Evolutionary conservation across 2,113 vertebrate genomes (phyloP), one percentile per base, ranked within the genome.

Genomic region (Martes martes): DNA sequence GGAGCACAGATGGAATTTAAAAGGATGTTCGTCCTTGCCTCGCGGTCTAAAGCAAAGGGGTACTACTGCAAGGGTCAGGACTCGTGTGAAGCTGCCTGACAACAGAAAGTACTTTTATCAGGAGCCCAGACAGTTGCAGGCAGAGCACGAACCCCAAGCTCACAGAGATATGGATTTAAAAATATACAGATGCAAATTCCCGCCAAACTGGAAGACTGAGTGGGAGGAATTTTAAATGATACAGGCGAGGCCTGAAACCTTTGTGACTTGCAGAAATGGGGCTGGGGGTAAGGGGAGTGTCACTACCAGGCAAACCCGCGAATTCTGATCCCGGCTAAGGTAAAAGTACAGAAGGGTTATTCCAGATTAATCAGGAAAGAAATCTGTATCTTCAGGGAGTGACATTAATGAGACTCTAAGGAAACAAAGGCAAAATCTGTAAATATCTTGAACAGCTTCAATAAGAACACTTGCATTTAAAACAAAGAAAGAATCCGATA

Each of bases 401-500:
- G 55, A 42, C 65, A 95, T 52, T 42, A 65, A 45, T 82, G 39
- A 80, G 39, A 85, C 45, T 78, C 74, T 18, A 15, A 83, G 63
- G 33, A 94, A 87, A 79, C 52, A 89, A 85, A 78, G 39, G 57
- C 42, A 83, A 91, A 87, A 87, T 63, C 73, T 65, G 39, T 69
- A 83, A 90, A 57, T 36, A 84, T 39, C 80, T 79, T 80, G 42
- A 90, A 65, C 15, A 79, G 33, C 50, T 92, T 93, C 45, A 73
- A 24, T 61, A 84, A 65, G 45, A 73, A 7, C 87, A 92, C 88
- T 79, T 85, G 36, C 76, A 91, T 59, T 92, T 61, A 81, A 87
- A 82, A 92, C 73, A 93, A 84, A 74, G 42, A 76, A 74, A 82
- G 50, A 91, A 96, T 95, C 90, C 83, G 92, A 91, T 92, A 55